Evolutionary conservation across 2,797 vertebrate species (phyloP).

Genomic region (Tiaroga cobitis): DNA sequence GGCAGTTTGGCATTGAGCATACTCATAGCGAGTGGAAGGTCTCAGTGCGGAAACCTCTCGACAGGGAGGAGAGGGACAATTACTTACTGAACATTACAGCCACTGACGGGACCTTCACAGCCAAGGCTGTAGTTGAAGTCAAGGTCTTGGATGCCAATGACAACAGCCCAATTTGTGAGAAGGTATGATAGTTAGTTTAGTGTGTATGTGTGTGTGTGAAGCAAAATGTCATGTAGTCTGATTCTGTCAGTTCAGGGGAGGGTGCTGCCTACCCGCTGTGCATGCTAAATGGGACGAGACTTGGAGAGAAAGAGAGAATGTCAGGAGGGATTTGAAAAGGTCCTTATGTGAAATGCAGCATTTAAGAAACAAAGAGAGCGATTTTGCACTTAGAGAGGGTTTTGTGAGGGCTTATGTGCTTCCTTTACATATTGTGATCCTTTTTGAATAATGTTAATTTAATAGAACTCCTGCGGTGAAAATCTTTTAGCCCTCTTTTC

Average conservation of each 20-base stretch:
- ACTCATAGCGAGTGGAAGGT: constrained; percentile 98
- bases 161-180: constrained; percentile 94
- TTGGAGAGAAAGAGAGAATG: constrained; percentile 36
- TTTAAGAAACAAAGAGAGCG: constrained; percentile 53
- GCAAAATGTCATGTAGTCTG: constrained; percentile 34
- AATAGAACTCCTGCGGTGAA: constrained; percentile 22
- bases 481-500: constrained; percentile 40
- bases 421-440: constrained; percentile 34
- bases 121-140: constrained; percentile 94
- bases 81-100: constrained; percentile 97
- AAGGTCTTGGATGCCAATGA: constrained; percentile 98
- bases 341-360: constrained; percentile 51
- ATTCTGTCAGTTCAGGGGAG: constrained; percentile 31
- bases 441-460: constrained; percentile 39
- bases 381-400: constrained; percentile 34
- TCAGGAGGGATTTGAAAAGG: constrained; percentile 46
- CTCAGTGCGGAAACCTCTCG: constrained; percentile 91
- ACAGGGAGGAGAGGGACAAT: constrained; percentile 93
- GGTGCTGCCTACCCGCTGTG: constrained; percentile 30
- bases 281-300: constrained; percentile 46
- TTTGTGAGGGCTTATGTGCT: constrained; percentile 37
- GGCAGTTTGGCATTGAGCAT: constrained; percentile 94
- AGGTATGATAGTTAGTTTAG: constrained; percentile 77
- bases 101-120: constrained; percentile 92
- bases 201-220: constrained; percentile 17